Percentiles rank a stretch among this genome's conserved stretches.
phyloP scores from a whole-genome alignment of 2,797 vertebrate species.

The Emydoidea blandingii region DNA sequence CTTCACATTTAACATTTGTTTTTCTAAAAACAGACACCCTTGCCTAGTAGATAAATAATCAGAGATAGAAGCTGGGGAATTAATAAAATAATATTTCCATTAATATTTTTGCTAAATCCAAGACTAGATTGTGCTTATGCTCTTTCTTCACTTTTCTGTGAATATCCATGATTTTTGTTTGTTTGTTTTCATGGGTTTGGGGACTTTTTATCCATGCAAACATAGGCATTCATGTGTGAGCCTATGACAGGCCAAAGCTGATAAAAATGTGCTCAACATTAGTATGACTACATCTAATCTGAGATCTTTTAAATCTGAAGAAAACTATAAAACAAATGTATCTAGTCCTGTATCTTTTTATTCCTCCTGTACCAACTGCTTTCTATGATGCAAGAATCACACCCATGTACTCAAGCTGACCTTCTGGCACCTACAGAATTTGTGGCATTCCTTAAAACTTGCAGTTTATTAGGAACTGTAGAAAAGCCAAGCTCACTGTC shows the following conservation, averaged over 20 bases:
- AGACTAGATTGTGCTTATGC: constrained; percentile 57
- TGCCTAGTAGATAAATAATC: constrained; percentile 51
- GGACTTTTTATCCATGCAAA: constrained; percentile 50
- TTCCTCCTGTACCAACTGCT: neutral
- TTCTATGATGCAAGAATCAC: neutral
- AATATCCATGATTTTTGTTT: neutral
- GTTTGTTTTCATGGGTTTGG: neutral
- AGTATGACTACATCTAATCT: neutral
- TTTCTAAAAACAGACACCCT: constrained; percentile 37
- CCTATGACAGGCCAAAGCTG: neutral
- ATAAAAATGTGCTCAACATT: neutral
- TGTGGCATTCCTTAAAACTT: neutral
- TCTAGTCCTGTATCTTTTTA: neutral
- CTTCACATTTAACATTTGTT: constrained; percentile 25
- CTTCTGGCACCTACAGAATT: neutral
- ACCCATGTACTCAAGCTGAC: neutral
- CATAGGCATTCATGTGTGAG: constrained; percentile 51
- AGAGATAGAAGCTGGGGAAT: constrained; percentile 48
- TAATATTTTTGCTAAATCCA: constrained; percentile 27
- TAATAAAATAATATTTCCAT: constrained; percentile 58
- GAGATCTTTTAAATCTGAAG: neutral
- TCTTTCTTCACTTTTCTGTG: constrained; percentile 10
- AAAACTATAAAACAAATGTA: neutral
- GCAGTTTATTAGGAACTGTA: neutral
- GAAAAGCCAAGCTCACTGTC: neutral